Percentiles rank a stretch among this genome's conserved stretches.
These are phyloP conservation scores for Drosophila kanapiae DNA, from an alignment of 1,140 invertebrate genomes.

Conservation along the genomic window DNA sequence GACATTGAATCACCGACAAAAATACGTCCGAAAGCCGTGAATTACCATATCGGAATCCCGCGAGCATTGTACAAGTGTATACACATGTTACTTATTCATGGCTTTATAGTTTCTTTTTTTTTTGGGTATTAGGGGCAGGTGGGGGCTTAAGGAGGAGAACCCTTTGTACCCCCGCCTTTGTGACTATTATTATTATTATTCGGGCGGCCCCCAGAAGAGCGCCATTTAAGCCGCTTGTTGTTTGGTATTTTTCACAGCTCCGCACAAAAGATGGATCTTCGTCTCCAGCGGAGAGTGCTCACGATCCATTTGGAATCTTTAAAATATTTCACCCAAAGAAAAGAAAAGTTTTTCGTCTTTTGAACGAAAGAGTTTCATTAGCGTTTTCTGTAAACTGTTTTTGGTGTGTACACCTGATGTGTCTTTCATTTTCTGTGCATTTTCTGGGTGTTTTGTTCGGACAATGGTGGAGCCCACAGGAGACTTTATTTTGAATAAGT, in stretches of 20 bases:
- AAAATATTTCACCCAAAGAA: conserved; percentile 52
- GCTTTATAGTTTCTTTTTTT: conserved; percentile 42
- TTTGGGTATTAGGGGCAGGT: conserved; percentile 8
- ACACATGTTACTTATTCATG: conserved; percentile 61
- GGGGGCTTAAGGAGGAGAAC: conserved; percentile 13
- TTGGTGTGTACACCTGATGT: conserved; percentile 66
- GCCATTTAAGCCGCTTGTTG: conserved; percentile 81
- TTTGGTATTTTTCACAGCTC: conserved; percentile 77
- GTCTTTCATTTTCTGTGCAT: conserved; percentile 25
- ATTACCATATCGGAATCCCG: conserved; percentile 57
- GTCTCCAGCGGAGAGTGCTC: conserved; percentile 75
- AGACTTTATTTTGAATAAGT: conserved; percentile 69
- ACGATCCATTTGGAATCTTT: conserved; percentile 62
- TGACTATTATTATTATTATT: conserved; percentile 40
- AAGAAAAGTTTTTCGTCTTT: conserved; percentile 57
- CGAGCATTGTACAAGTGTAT: conserved; percentile 56
- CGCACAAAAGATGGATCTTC: conserved; percentile 69
- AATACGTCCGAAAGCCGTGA: conserved; percentile 49
- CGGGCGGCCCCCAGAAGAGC: conserved; percentile 56
- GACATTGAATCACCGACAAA: conserved; percentile 36
- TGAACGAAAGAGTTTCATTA: conserved; percentile 64
- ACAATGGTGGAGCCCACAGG: conserved; percentile 67
- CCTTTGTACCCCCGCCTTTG: conserved; percentile 66
- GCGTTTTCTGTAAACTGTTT: conserved; percentile 26
- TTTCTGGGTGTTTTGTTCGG: conserved; percentile 20